Conservation (phyloP, 2,113 vertebrate genomes). For the Rhabdornis inornatus region DNA sequence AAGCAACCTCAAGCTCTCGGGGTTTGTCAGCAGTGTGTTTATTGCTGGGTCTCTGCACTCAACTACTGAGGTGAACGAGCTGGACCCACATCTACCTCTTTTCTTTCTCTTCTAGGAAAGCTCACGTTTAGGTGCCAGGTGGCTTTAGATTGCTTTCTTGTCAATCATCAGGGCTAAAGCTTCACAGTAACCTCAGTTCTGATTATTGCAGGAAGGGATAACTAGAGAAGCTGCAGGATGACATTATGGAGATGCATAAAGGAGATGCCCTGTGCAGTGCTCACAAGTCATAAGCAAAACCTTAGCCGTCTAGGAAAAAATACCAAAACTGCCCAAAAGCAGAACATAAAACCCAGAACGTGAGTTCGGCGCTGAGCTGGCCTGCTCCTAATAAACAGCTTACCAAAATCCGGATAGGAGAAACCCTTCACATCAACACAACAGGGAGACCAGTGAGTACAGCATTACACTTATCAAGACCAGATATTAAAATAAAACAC, state of each 20-base stretch:
- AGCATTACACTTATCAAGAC: background rate
- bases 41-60: background rate
- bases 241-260: background rate
- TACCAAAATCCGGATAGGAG: background rate
- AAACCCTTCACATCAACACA: background rate
- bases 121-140: background rate
- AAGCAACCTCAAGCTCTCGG: fast-evolving
- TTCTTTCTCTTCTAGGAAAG: background rate
- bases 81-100: background rate
- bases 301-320: background rate
- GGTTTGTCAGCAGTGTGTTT: background rate
- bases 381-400: background rate
- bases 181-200: background rate
- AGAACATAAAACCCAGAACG: background rate
- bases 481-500: background rate
- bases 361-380: background rate
- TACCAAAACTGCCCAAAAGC: background rate
- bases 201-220: background rate
- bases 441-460: background rate
- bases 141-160: background rate
- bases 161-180: background rate
- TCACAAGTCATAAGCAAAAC: background rate
- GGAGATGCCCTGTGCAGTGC: fast-evolving
- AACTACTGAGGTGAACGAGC: background rate
- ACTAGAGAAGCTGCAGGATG: background rate